Conservation (phyloP, 2,113 vertebrate genomes). For the Tragelaphus scriptus region DNA sequence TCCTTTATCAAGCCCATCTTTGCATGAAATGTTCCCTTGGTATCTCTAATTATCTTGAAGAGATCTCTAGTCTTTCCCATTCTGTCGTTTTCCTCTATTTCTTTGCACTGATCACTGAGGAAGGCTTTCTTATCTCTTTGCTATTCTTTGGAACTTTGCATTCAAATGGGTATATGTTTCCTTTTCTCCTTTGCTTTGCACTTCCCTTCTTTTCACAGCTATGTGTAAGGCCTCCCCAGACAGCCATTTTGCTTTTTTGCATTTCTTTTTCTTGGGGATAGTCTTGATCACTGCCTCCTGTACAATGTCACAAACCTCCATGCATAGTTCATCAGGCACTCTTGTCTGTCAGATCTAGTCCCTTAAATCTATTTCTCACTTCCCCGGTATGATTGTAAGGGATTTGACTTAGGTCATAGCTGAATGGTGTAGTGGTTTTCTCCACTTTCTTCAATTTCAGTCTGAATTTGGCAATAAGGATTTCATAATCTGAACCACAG, state of each 20-base stretch:
- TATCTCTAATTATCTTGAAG: not conserved
- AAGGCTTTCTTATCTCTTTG: not conserved
- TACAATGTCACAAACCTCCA: rapidly evolving
- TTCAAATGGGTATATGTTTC: not conserved
- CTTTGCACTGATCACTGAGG: not conserved
- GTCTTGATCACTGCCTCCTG: not conserved
- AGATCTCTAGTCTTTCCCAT: not conserved
- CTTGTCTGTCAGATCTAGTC: not conserved
- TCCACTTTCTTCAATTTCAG: not conserved
- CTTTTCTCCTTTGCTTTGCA: not conserved
- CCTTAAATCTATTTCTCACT: not conserved
- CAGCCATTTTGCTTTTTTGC: not conserved
- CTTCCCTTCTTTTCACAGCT: not conserved
- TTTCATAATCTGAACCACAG: not conserved
- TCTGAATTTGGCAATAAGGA: not conserved
- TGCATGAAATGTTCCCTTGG: not conserved
- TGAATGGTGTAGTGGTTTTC: not conserved
- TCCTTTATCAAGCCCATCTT: not conserved
- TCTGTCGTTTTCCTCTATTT: not conserved
- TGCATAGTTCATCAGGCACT: not conserved
- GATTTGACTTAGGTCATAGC: not conserved
- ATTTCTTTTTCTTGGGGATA: not conserved
- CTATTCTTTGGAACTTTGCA: not conserved
- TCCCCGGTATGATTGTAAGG: not conserved
- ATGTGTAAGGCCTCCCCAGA: not conserved